These are phyloP conservation scores for Tigriopus japonicus DNA, from an alignment of 1,140 invertebrate species.

Conservation along the genomic window DNA sequence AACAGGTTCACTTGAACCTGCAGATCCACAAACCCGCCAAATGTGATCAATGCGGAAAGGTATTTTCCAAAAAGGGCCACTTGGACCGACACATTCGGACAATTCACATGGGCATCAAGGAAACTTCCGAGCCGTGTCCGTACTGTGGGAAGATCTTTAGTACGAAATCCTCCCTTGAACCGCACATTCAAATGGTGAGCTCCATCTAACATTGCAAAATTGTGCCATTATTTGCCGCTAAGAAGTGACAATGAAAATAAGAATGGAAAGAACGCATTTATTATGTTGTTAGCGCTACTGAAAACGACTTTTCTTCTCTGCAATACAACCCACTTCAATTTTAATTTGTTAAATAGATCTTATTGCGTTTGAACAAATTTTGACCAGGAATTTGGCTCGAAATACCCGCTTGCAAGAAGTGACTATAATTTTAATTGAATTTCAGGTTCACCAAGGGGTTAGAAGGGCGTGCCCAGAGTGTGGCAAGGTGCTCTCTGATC, in stretches of 20 bases:
- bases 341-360: too few relatives aligned
- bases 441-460: slow-evolving; percentile 9
- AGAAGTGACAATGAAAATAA: too few relatives aligned
- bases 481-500: slow-evolving; percentile 11
- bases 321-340: too few relatives aligned
- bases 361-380: too few relatives aligned
- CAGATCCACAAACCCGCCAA: slow-evolving; percentile 14
- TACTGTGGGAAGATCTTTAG: slow-evolving; percentile 12
- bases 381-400: too few relatives aligned
- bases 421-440: too few relatives aligned
- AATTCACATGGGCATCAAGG: slow-evolving; percentile 14
- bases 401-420: too few relatives aligned
- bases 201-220: too few relatives aligned
- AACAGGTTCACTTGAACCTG: slow-evolving; percentile 13
- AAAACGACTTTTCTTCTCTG: too few relatives aligned
- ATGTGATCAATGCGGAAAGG: slow-evolving; percentile 8
- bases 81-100: slow-evolving; percentile 11
- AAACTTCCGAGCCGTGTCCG: slow-evolving; percentile 8
- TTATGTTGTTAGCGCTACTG: too few relatives aligned
- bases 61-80: slow-evolving; percentile 13
- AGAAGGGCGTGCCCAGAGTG: slow-evolving; percentile 6
- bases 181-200: slow-evolving; percentile 11
- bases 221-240: too few relatives aligned
- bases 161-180: slow-evolving; percentile 10
- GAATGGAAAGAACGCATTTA: too few relatives aligned